Evolutionary conservation across 1,140 invertebrate species (phyloP).

Genomic region (Microplitis demolitor): DNA sequence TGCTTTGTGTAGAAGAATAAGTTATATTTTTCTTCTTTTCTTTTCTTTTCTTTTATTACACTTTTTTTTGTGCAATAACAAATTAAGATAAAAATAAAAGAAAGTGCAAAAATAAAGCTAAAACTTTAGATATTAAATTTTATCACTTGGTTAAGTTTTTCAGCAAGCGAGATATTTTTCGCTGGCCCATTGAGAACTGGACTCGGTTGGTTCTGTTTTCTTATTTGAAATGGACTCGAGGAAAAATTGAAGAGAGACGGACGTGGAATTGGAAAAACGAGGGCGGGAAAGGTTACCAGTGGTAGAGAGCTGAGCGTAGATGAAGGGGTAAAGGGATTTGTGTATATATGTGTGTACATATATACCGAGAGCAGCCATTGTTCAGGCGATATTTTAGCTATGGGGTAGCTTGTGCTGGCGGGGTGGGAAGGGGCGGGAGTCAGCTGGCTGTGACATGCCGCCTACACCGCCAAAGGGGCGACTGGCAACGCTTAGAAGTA

Average conservation of each 20-base stretch:
- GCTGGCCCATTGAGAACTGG: neutral
- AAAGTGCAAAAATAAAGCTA: neutral
- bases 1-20: neutral
- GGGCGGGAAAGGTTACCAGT: constrained; percentile 33
- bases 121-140: constrained; percentile 43
- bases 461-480: constrained; percentile 58
- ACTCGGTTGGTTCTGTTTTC: neutral
- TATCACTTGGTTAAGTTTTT: constrained; percentile 43
- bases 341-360: neutral
- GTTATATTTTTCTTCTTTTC: too few relatives aligned
- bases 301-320: neutral
- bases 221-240: neutral
- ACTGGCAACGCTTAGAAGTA: constrained; percentile 51
- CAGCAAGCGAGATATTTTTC: constrained; percentile 41
- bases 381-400: constrained; percentile 59
- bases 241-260: neutral
- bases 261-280: neutral
- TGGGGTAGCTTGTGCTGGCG: constrained; percentile 40
- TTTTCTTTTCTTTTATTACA: too few relatives aligned
- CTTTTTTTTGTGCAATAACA: too few relatives aligned
- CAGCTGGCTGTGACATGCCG: constrained; percentile 61
- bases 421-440: constrained; percentile 41
- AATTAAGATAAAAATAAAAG: too few relatives aligned
- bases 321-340: neutral
- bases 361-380: constrained; percentile 51